Evolutionary conservation across 2,797 vertebrate species (phyloP).

Genomic region (Pangasius sanitwongsei): DNA sequence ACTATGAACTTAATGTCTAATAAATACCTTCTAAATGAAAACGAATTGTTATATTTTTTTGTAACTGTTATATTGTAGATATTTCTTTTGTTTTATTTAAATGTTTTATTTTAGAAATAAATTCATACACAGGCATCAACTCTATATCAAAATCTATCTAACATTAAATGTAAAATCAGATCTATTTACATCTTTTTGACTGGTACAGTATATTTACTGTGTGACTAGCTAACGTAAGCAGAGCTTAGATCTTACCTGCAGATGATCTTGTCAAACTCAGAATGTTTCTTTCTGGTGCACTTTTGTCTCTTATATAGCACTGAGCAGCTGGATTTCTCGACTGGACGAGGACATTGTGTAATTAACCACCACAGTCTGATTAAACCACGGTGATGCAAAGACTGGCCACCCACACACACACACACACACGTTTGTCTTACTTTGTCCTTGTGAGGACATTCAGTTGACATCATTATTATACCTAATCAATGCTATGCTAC

Average conservation of each 20-base stretch:
- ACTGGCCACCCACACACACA: constrained; percentile 24
- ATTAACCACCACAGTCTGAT: constrained; percentile 55
- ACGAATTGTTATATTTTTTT: not conserved
- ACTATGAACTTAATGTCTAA: not conserved
- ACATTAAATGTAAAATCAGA: not conserved
- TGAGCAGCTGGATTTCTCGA: constrained; percentile 56
- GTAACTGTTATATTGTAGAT: not conserved
- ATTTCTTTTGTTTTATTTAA: not conserved
- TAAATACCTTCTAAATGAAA: not conserved
- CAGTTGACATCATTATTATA: not conserved
- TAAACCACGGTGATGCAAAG: constrained; percentile 52
- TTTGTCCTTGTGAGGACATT: not conserved
- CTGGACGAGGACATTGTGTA: constrained; percentile 47
- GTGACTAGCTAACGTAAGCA: not conserved
- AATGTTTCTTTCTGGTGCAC: constrained; percentile 9
- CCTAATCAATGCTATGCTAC: not conserved
- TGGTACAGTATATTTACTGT: not conserved
- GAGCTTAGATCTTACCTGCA: constrained; percentile 39
- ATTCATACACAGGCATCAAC: not conserved
- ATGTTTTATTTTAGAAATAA: not conserved
- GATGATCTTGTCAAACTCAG: constrained; percentile 15
- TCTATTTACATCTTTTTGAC: not conserved
- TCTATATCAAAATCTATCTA: not conserved
- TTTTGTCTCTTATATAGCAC: constrained; percentile 48
- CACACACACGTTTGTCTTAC: not conserved